Base-by-base conservation (phyloP, 2,797 vertebrate species). In the Chromis chromis region DNA sequence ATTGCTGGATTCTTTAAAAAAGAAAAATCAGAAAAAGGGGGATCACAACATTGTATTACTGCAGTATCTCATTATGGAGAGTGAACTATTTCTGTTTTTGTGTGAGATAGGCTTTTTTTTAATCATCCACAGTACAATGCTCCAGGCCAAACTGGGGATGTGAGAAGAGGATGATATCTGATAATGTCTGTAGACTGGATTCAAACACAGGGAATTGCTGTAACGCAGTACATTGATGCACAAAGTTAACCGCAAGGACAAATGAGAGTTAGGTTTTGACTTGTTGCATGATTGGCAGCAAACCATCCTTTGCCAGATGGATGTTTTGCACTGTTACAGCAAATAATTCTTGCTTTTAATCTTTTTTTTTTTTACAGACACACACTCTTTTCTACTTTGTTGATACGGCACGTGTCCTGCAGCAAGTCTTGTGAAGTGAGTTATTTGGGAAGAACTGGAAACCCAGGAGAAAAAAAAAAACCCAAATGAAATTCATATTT, bases 401-500 rank as follows among this genome's bases (percentile, higher is more conserved):
- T 57, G 31, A 56, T 50, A 61, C 24, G 17, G 31, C 33, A 56
- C 13, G 40, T 33, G 28, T 10, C 17, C 60, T 52, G 24, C 33
- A 36, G 31, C 28, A 27, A 22, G 11, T n/a, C 11, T 21, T 0
- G 2, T 50, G 12, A 40, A 63, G 33, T n/a, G 42, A 56, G 14
- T 60, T 58, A 16, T 4, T 68, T 33, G 6, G n/a, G 25, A 62
- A 62, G 17, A 49, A 69, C 1, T 17, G 0, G 3, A 58, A 28
- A 71, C 33, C 40, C 33, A 0, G 3, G 19, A 71, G 56, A 52
- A 76, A 61, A 52, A 2, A 54, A 24, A 28, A 19, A 40, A 19
- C 4, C 16, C 42, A 46, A 70, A 66, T 64, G 48, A 64, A 44
- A 66, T 63, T 59, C 42, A 39, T 50, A 60, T 69, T 60, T 21